phyloP scores from a whole-genome alignment of 2,888 invertebrate genomes.

The Rhabditoides inermis region DNA sequence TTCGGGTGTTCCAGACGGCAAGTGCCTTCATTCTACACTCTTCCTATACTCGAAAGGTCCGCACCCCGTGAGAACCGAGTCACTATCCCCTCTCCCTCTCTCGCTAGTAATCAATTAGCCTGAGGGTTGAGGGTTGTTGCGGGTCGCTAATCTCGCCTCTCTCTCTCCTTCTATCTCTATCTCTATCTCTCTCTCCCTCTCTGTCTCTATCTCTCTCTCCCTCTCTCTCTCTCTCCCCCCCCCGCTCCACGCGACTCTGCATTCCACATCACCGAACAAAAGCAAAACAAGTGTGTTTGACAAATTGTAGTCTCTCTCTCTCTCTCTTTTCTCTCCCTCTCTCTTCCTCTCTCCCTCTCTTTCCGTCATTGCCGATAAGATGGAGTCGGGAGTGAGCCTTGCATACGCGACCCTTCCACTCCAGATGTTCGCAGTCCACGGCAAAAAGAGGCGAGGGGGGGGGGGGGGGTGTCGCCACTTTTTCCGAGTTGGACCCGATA shows the following conservation, averaged over 20 bases:
- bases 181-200: no score
- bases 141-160: background rate
- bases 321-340: no score
- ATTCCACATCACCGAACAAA: background rate
- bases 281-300: no score
- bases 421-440: background rate
- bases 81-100: background rate
- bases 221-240: background rate
- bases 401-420: background rate
- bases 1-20: background rate
- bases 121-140: background rate
- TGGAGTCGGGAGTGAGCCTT: background rate
- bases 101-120: no score
- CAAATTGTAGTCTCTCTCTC: no score
- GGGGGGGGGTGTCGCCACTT: no score
- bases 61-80: background rate
- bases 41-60: background rate
- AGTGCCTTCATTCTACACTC: background rate
- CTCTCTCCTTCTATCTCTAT: no score
- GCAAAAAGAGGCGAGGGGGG: no score
- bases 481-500: no score
- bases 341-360: background rate
- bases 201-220: background rate
- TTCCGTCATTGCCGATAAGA: background rate
- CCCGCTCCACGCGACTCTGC: background rate